Evolutionary conservation across 2,113 vertebrate species (phyloP).

Genomic region (Astur gentilis): DNA sequence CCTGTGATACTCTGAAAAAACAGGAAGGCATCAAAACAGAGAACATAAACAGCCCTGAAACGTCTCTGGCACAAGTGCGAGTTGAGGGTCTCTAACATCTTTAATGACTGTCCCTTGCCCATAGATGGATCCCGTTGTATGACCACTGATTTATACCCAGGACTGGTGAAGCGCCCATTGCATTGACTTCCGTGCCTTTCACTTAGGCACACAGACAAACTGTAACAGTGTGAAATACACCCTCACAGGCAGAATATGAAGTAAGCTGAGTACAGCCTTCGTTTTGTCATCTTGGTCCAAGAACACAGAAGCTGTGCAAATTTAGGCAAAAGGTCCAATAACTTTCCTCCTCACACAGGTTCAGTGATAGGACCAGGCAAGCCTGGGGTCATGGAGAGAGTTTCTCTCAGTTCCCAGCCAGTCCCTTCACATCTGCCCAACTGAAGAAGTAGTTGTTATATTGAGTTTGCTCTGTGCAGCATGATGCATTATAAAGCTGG

Average conservation of each 20-base stretch:
- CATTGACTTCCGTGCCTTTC: not conserved
- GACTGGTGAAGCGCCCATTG: not conserved
- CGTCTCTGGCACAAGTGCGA: not conserved
- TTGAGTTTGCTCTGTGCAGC: not conserved
- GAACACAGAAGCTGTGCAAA: not conserved
- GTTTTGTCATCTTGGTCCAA: not conserved
- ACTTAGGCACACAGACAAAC: not conserved
- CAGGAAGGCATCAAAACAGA: not conserved
- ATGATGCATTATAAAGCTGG: not conserved
- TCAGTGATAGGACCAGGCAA: not conserved
- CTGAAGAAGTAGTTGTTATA: not conserved
- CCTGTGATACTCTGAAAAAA: not conserved
- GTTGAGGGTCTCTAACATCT: not conserved
- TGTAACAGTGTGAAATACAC: not conserved
- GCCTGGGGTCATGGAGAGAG: not conserved
- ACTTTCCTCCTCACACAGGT: not conserved
- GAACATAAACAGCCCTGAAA: not conserved
- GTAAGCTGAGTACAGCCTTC: rapidly evolving
- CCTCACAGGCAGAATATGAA: not conserved
- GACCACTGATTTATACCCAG: not conserved
- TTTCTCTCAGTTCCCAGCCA: not conserved
- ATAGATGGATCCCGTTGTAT: not conserved
- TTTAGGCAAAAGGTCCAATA: not conserved
- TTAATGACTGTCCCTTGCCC: rapidly evolving
- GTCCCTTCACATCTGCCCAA: not conserved